Evolutionary conservation across 2,888 invertebrate species (phyloP).

Genomic region (Drosophila macrospina): DNA sequence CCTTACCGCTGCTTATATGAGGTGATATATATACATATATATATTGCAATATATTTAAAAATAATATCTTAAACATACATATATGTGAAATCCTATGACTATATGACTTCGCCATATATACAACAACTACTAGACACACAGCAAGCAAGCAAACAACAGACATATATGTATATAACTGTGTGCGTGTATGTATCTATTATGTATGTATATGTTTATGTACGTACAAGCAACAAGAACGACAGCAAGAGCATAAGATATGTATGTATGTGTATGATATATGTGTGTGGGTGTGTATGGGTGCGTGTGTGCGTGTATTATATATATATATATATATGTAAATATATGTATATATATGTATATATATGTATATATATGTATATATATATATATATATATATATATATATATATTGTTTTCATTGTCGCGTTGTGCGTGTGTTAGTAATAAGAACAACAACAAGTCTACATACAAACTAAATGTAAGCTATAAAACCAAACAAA

Average conservation of each 20-base stretch:
- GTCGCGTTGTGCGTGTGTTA: slow-evolving; percentile 54
- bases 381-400: slow-evolving; percentile 19
- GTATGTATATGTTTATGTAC: slow-evolving; percentile 27
- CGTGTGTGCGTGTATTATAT: slow-evolving; percentile 12
- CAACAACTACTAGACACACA: slow-evolving; percentile 5
- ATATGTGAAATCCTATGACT: slow-evolving; percentile 76
- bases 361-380: too few species aligned
- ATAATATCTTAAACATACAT: slow-evolving; percentile 67
- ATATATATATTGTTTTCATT: too few species aligned
- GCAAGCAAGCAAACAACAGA: not conserved
- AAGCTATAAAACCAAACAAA: slow-evolving; percentile 59
- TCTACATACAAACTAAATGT: slow-evolving; percentile 64
- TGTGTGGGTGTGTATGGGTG: slow-evolving; percentile 5
- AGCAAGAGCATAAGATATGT: slow-evolving; percentile 4
- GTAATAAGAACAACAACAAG: slow-evolving; percentile 22
- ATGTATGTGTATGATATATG: slow-evolving; percentile 7
- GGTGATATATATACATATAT: slow-evolving; percentile 74
- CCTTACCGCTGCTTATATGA: slow-evolving; percentile 78
- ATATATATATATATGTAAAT: slow-evolving; percentile 17
- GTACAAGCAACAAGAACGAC: slow-evolving; percentile 4
- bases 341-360: too few species aligned
- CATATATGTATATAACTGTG: not conserved
- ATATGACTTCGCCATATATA: slow-evolving; percentile 77
- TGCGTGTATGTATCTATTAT: slow-evolving; percentile 14
- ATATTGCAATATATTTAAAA: slow-evolving; percentile 36